These are phyloP conservation scores for Chymomyza fuscimana DNA, from an alignment of 2,888 invertebrate species.

Conservation along the genomic window DNA sequence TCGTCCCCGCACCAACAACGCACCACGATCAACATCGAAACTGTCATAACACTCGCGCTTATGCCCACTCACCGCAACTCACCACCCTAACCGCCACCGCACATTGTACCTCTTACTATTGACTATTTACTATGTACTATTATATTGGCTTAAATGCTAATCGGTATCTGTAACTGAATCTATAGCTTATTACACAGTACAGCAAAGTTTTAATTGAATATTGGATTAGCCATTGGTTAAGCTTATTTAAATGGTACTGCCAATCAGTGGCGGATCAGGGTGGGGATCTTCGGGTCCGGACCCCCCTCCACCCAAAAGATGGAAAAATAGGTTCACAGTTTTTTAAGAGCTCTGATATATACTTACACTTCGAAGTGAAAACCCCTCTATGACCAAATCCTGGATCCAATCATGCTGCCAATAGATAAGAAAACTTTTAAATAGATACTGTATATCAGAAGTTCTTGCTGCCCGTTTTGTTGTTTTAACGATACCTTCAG, in stretches of 20 bases:
- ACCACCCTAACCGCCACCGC: conserved; percentile 45
- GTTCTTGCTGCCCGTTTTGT: too few species aligned
- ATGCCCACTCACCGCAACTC: conserved; percentile 59
- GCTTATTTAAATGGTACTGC: neutral
- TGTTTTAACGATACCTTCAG: too few species aligned
- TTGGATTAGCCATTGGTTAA: neutral
- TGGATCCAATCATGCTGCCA: too few species aligned
- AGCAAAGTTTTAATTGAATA: neutral
- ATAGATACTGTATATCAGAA: too few species aligned
- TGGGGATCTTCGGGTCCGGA: too few species aligned
- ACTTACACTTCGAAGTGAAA: too few species aligned
- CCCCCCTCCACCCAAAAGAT: too few species aligned
- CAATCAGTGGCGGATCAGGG: too few species aligned
- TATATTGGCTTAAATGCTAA: conserved; percentile 59
- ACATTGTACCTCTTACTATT: conserved; percentile 71
- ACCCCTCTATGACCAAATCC: too few species aligned
- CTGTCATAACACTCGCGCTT: conserved; percentile 33
- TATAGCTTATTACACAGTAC: neutral
- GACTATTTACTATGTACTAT: conserved; percentile 42
- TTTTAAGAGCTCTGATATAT: too few species aligned
- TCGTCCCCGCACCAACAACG: conserved; percentile 10
- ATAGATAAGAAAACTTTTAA: too few species aligned
- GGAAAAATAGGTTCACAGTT: too few species aligned
- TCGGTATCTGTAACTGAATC: conserved; percentile 40
- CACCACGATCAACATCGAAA: neutral